Base-by-base conservation (phyloP, 2,797 vertebrate species). In the Knipowitschia caucasica region DNA sequence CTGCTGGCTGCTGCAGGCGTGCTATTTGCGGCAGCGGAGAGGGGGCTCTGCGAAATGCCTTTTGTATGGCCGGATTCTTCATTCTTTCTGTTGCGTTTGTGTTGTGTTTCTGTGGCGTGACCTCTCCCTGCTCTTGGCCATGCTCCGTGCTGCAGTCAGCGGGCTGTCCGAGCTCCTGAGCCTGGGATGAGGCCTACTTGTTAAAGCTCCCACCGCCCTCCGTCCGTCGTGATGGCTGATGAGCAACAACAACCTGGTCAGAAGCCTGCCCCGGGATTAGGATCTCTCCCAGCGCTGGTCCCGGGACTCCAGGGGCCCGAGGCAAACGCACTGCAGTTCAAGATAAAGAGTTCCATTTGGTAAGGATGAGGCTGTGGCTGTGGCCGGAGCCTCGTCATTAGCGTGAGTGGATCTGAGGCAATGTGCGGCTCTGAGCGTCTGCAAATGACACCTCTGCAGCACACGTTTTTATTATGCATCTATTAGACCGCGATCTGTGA, bases 311-410 rank as follows among this genome's bases (percentile, higher is more conserved):
- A 94, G 78, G 93, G 93, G 73, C 88, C 92, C 42, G 95, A 98
- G 83, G 94, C 95, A 31, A 93, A 88, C 84, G 93, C 94, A 79
- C 89, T 97, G 84, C 95, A 95, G 88, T 94, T 93, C 91, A 95
- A 95, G 90, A 97, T 97, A 84, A 94, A 94, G 89, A 94, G 92
- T 89, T 98, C 95, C 73, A 96, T 98, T 91, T 95, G 95, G 95
- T 98, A 90, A 96, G 85, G 91, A 84, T 71, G 68, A 5, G 45
- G 31, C 51, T 21, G 57, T 73, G 58, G 67, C 75, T 84, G 9
- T 38, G 81, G 74, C 82, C 47, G 68, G 78, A 81, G 77, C 75
- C 58, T 69, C 59, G 2, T 77, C 75, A 80, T 87, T 83, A 87
- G 85, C 85, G 78, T 73, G 26, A 69, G 54, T 77, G 67, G 74